Evolutionary conservation across 2,113 vertebrate genomes (phyloP), one percentile per base, ranked within the genome.

Genomic region (Sinocyclocheilus anshuiensis): DNA sequence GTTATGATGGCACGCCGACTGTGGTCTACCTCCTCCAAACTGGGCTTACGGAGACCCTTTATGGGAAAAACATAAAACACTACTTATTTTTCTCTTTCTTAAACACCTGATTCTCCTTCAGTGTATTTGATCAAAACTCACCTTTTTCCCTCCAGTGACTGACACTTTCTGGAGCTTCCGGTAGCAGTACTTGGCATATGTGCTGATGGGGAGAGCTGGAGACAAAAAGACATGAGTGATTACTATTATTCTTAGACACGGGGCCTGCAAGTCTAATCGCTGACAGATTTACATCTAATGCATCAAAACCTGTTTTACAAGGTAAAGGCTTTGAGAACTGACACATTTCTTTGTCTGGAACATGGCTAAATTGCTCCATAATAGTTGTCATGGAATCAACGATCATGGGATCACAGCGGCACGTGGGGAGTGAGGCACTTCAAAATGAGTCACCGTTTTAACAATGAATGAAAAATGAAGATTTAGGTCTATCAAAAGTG

Each of bases 141-240:
- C 97, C 96, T 97, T 98, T 90, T 97, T 97, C 83, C 97, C 97
- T 65, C 97, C 97, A 0, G 96, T 97, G 89, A 98, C 50, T 0
- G 96, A 95, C 0, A 98, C 97, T 83, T 97, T 97, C 92, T 96
- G 96, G 67, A 98, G 95, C 20, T 97, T 97, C 79, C 97, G 92
- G 88, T 96, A 94, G 92, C 97, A 98, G 93, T 96, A 98, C 67
- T 95, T 97, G 83, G 96, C 96, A 0, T 97, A 97, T 1, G 96
- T 97, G 92, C 97, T 97, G 90, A 98, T 92, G 4, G 97, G 96
- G 74, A 97, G 92, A 83, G 95, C 97, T 97, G 91, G 13, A 33
- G 0, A 6, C 63, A 71, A 84, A 89, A 24, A 90, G n/a, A 89
- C 22, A 53, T 1, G 12, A 29, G 63, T 57, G 45, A 83, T 18